phyloP scores from a whole-genome alignment of 2,797 vertebrate genomes.

The Sebastiscus tertius region DNA sequence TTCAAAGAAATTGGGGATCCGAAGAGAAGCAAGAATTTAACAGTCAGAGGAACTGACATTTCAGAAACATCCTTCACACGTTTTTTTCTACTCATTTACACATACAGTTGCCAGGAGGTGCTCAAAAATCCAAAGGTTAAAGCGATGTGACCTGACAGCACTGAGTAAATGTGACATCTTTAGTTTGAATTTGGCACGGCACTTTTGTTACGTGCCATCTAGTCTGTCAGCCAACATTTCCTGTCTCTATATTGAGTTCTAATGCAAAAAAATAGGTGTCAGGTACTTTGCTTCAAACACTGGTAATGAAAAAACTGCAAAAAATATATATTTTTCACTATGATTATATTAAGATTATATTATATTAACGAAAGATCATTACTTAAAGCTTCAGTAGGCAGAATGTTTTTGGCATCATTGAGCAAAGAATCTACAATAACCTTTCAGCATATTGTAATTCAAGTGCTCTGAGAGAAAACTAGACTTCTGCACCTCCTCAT shows the following conservation, averaged over 20 bases:
- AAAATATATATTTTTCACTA: not conserved
- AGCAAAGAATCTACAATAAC: too few relatives aligned
- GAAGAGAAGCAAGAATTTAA: not conserved
- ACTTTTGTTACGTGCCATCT: not conserved
- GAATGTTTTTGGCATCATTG: too few relatives aligned
- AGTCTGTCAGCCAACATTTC: not conserved
- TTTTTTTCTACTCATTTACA: not conserved
- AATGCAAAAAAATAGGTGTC: not conserved
- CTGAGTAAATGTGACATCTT: not conserved
- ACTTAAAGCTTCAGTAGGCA: too few relatives aligned
- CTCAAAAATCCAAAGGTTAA: conserved; percentile 10
- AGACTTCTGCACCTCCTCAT: too few relatives aligned
- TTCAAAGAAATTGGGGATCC: not conserved
- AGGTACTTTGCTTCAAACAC: not conserved
- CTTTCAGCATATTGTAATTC: too few relatives aligned
- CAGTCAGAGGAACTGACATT: not conserved
- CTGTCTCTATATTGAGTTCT: not conserved
- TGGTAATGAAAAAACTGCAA: not conserved
- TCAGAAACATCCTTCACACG: not conserved
- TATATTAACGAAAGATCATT: not conserved
- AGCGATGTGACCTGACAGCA: not conserved
- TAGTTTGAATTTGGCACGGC: not conserved
- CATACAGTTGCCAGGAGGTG: not conserved
- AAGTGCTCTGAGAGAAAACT: too few relatives aligned
- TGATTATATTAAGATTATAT: not conserved